Conservation (phyloP, 2,113 vertebrate genomes). For the Himantopus leucocephalus region DNA sequence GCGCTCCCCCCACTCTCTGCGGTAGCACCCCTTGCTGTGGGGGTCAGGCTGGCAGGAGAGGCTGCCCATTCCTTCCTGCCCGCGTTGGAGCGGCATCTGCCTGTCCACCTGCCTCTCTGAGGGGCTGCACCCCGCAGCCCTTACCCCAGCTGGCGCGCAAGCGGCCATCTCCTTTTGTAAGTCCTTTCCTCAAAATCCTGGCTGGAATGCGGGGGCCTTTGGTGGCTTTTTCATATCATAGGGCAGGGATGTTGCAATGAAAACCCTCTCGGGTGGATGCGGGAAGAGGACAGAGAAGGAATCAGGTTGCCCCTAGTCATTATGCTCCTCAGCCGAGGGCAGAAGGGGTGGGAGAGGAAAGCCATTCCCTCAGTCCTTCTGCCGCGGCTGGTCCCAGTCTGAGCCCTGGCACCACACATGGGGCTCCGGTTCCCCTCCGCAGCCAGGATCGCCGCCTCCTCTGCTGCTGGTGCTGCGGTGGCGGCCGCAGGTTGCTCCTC, state of each 20-base stretch:
- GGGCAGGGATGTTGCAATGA: background rate
- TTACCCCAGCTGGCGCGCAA: background rate
- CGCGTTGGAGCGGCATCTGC: fast-evolving
- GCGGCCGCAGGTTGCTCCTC: fast-evolving
- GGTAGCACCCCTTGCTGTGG: background rate
- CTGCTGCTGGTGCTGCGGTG: fast-evolving
- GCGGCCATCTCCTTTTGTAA: background rate
- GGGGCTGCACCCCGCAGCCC: background rate
- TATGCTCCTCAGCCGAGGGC: background rate
- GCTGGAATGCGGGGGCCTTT: fast-evolving
- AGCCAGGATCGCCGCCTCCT: fast-evolving
- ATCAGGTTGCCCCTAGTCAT: fast-evolving
- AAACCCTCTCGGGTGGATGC: background rate
- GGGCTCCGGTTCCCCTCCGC: background rate
- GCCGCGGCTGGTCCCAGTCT: fast-evolving
- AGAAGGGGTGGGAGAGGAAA: background rate
- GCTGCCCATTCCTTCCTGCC: background rate
- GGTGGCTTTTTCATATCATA: background rate
- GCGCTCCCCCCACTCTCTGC: fast-evolving
- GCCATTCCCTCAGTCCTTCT: background rate
- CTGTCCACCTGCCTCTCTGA: background rate
- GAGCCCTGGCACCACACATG: fast-evolving
- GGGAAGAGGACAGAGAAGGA: background rate
- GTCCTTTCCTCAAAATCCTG: background rate
- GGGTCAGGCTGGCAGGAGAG: background rate